A percentile compares a stretch with the other conserved stretches of the same genome.
These are phyloP conservation scores for Eurypyga helias DNA, from an alignment of 2,113 vertebrate genomes.

Conservation along the genomic window DNA sequence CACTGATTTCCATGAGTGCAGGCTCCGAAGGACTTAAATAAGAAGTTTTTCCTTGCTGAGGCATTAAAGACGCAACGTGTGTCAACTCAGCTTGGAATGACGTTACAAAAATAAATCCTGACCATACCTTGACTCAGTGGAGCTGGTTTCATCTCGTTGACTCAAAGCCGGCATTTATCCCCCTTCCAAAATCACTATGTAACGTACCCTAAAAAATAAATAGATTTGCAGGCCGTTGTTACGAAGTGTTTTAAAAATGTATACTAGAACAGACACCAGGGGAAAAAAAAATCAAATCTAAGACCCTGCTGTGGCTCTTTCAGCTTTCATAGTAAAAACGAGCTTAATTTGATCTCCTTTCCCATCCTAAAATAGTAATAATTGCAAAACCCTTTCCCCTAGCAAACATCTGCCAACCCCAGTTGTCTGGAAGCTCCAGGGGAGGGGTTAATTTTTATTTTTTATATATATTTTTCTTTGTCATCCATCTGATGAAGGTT, in stretches of 20 bases:
- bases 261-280: not conserved
- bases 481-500: not conserved
- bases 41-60: not conserved
- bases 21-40: not conserved
- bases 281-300: not conserved
- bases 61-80: not conserved
- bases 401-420: not conserved
- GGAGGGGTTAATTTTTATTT: not conserved
- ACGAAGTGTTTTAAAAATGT: not conserved
- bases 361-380: not conserved
- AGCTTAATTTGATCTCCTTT: not conserved
- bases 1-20: not conserved
- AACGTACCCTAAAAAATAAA: not conserved
- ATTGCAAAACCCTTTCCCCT: not conserved
- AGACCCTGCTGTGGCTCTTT: not conserved
- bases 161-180: slow-evolving; percentile 14
- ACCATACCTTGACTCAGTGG: not conserved
- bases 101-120: not conserved
- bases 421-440: not conserved
- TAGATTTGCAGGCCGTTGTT: not conserved
- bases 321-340: not conserved
- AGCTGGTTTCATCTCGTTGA: not conserved
- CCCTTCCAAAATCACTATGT: not conserved
- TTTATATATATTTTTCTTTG: not conserved
- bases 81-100: not conserved